Percentiles rank a stretch among this genome's conserved stretches.
These are phyloP conservation scores for Clytia hemisphaerica DNA, from an alignment of 30 jellyfish, hydroid and myxozoan genomes.

Conservation along the genomic window DNA sequence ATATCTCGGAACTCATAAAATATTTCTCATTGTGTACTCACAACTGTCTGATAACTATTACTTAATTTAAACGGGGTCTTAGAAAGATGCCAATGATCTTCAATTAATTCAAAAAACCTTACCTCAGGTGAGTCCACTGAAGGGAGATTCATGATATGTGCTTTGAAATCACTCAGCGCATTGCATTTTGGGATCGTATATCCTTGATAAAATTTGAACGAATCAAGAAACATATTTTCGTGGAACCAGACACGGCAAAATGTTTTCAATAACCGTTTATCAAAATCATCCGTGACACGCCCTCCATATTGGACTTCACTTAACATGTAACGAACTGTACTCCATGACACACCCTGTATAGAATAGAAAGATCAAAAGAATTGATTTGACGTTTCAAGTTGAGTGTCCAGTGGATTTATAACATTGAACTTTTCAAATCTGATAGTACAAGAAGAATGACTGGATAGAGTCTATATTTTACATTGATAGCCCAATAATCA, in stretches of 20 bases:
- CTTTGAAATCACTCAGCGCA: constrained; percentile 36
- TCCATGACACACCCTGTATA: constrained; percentile 84
- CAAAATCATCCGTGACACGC: constrained; percentile 78
- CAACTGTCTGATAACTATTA: too few relatives aligned
- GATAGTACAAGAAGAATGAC: too few relatives aligned
- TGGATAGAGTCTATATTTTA: too few relatives aligned
- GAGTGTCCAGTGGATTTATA: too few relatives aligned
- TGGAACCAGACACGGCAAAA: constrained; percentile 74
- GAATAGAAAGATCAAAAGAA: background rate
- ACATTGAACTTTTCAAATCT: too few relatives aligned
- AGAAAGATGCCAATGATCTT: too few relatives aligned
- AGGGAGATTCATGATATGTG: constrained; percentile 61
- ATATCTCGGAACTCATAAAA: too few relatives aligned
- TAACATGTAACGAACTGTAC: constrained; percentile 79
- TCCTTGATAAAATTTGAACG: constrained; percentile 71
- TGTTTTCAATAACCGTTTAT: constrained; percentile 63
- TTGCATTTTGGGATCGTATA: constrained; percentile 67
- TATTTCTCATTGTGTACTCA: too few relatives aligned
- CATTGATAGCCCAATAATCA: too few relatives aligned
- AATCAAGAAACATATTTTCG: constrained; percentile 55
- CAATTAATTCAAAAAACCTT: background rate
- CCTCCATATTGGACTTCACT: constrained; percentile 93
- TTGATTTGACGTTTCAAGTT: too few relatives aligned
- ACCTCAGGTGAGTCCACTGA: constrained; percentile 85
- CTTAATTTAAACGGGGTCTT: too few relatives aligned